Base-by-base conservation (phyloP, 2,797 vertebrate species). In the Sebastes paucispinis region DNA sequence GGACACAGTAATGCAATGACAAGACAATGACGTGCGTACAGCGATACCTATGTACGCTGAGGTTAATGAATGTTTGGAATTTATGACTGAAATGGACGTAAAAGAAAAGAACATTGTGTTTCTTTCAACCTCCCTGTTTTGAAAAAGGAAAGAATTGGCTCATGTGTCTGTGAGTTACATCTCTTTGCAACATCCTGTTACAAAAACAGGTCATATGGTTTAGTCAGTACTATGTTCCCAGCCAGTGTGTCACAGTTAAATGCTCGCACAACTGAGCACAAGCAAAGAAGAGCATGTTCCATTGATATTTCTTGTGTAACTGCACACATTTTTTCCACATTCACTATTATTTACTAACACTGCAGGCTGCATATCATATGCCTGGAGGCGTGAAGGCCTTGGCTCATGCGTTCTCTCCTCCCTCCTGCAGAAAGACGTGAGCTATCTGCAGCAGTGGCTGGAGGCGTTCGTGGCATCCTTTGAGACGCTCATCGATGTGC, bases 371-470 rank as follows among this genome's bases (percentile, higher is more conserved):
- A 50, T 70, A 29, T 25, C 14, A 64, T 24, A 29, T 75, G 31
- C 39, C 77, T 47, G 12, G 8, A 57, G 47, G 16, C 24, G 0
- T 47, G 8, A 66, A 59, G 34, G n/a, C 20, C 20, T 54, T 54
- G 47, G 7, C 58, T 88, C 77, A 79, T 55, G 31, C 67, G 62
- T 29, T 72, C 72, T 75, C 73, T 84, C 43, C 58, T 66, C 52
- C 13, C 18, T 55, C 39, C 75, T 88, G 70, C 96, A 99, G 98
- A 99, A 97, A 95, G 97, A 99, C 91, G 96, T 96, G 81, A 90
- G 87, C 20, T 98, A 97, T 92, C 95, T 98, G 93, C 97, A 98
- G 89, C 97, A 98, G 89, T 99, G 97, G 98, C 93, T 99, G 85
- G 97, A 98, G 88, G 95, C 95, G 0, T 99, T 99, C 0, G 98